Percentiles rank a stretch among this genome's conserved stretches.
Conservation (phyloP, 2,888 invertebrate genomes). For the Pandemis cinnamomeana region DNA sequence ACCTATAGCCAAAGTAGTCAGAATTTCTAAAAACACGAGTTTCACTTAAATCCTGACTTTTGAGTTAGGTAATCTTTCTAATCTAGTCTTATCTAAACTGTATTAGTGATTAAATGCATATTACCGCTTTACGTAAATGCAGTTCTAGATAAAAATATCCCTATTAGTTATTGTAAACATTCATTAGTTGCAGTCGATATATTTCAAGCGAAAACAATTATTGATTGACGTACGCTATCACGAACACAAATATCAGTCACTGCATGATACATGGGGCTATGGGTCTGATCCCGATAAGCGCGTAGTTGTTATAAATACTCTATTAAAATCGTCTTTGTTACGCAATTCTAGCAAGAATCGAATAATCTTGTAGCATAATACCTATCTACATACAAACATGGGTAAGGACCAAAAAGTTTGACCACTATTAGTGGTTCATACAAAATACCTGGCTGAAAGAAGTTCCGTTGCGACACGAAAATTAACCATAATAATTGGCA, state of each 20-base stretch:
- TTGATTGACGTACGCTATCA: constrained; percentile 67
- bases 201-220: constrained; percentile 42
- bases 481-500: too few relatives aligned
- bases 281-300: constrained; percentile 21
- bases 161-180: constrained; percentile 15
- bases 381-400: too few relatives aligned
- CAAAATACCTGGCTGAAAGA: too few relatives aligned
- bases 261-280: constrained; percentile 64
- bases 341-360: constrained; percentile 4
- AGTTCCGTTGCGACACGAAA: too few relatives aligned
- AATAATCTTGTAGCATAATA: not conserved
- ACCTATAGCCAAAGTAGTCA: too few relatives aligned
- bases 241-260: constrained; percentile 61
- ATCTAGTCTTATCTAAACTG: not conserved
- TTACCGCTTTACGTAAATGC: constrained; percentile 11
- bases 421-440: too few relatives aligned
- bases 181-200: constrained; percentile 25
- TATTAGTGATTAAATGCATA: not conserved
- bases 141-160: constrained; percentile 8
- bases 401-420: too few relatives aligned
- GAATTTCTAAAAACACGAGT: not conserved
- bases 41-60: too few relatives aligned
- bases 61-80: not conserved
- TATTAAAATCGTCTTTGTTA: constrained; percentile 15
- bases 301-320: not conserved